Evolutionary conservation across 2,113 vertebrate species (phyloP).

Genomic region (Leptocoma aspasia): DNA sequence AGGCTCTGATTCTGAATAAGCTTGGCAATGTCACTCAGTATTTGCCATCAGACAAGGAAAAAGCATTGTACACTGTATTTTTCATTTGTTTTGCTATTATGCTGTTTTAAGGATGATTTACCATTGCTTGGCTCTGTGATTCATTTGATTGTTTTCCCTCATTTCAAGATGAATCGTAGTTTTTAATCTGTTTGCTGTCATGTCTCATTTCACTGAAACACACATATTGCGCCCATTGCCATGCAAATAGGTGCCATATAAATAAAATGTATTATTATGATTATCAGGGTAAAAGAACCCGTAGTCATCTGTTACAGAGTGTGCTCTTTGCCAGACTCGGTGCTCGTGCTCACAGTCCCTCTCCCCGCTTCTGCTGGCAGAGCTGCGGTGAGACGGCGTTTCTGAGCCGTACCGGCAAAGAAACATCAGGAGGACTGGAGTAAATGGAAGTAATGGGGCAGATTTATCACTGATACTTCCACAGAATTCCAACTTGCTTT

Average conservation of each 20-base stretch:
- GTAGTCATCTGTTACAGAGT: background rate
- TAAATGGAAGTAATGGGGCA: background rate
- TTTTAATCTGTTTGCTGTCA: slow-evolving; percentile 58
- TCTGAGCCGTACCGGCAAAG: accelerated
- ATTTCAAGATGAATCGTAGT: slow-evolving; percentile 50
- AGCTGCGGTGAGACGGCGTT: background rate
- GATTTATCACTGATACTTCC: background rate
- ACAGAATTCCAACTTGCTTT: background rate
- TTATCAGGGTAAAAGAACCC: slow-evolving; percentile 10
- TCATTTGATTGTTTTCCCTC: slow-evolving; percentile 43
- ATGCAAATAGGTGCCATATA: slow-evolving; percentile 41
- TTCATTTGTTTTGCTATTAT: slow-evolving; percentile 50
- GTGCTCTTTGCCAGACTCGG: background rate
- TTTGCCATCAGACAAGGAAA: slow-evolving; percentile 7
- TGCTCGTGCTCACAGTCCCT: background rate
- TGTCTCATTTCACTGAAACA: slow-evolving; percentile 50
- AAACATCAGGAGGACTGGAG: background rate
- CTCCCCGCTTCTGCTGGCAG: background rate
- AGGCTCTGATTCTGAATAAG: background rate
- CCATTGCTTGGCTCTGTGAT: slow-evolving; percentile 27
- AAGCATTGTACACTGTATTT: slow-evolving; percentile 9
- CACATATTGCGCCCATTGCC: slow-evolving; percentile 45
- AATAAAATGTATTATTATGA: slow-evolving; percentile 47
- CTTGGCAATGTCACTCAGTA: background rate
- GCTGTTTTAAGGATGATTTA: slow-evolving; percentile 57